Conservation (phyloP, 2,888 invertebrate genomes). For the Drosophila formosana region DNA sequence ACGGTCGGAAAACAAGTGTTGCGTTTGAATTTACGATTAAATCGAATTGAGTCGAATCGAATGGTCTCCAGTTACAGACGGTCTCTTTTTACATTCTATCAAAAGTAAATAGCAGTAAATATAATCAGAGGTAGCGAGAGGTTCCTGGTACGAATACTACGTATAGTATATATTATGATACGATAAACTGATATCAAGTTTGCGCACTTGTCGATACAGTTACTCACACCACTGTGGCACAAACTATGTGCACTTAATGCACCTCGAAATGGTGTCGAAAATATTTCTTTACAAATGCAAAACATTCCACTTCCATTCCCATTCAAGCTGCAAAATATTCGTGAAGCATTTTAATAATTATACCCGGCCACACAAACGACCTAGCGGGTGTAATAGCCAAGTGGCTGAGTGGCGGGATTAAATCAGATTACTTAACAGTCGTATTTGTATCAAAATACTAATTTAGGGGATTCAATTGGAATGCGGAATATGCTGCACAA, state of each 20-base stretch:
- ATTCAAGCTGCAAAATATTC: background rate
- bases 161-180: conserved; percentile 15
- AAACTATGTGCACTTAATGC: background rate
- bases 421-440: background rate
- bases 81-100: conserved; percentile 58
- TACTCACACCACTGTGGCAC: background rate
- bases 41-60: conserved; percentile 5
- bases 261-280: conserved; percentile 14
- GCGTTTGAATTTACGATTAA: conserved; percentile 41
- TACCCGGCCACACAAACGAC: background rate
- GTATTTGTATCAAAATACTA: conserved; percentile 1
- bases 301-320: background rate
- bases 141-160: conserved; percentile 22
- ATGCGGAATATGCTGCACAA: background rate
- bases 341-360: background rate
- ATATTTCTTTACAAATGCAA: background rate
- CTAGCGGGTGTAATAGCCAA: background rate
- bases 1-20: conserved; percentile 46
- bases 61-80: conserved; percentile 32
- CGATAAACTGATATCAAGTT: conserved; percentile 36
- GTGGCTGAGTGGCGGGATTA: background rate
- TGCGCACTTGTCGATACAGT: conserved; percentile 4
- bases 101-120: conserved; percentile 48
- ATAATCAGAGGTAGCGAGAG: conserved; percentile 25
- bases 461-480: background rate